Base-by-base conservation (phyloP, 2,113 vertebrate species). In the Marmota monax region DNA sequence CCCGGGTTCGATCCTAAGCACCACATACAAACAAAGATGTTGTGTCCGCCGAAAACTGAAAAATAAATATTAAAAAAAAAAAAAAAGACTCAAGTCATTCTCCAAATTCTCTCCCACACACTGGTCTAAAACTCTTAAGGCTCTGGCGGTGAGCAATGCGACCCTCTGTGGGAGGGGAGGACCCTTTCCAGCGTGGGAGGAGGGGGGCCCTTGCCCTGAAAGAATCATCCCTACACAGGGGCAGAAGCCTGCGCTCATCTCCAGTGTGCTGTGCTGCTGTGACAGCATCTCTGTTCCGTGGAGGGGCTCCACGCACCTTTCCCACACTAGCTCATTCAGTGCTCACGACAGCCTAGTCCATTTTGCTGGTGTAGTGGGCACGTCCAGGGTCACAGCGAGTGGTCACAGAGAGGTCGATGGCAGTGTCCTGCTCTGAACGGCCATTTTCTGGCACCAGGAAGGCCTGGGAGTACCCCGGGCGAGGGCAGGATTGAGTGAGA, bases 201-300 rank as follows among this genome's bases (percentile, higher is more conserved):
- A 2, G 4, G 25, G 9, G 63, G 20, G 23, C 27, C 1, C 34
- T 25, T 32, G 56, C 3, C 29, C 0, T 3, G 39, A 27, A 4
- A 18, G 74, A 73, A 23, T 27, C 17, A 4, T 32, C 73, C 70
- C 20, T 17, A 42, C 65, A 17, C 17, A 1, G 1, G n/a, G 27
- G 25, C 7, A 14, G 18, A 37, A 87, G 34, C 82, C 29, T 61
- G 16, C 37, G 17, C 63, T 67, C 9, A 1, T 42, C 7, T 58
- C 56, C 56, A 58, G 18, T 18, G 56, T 20, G 56, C 48, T 13
- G 12, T 51, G 56, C 56, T 58, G 56, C 22, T 7, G 20, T 58
- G 56, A 58, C 20, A 7, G 56, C 20, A 25, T 56, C 34, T 51
- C 74, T 37, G n/a, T 48, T 58, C 48, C 5, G 1, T 18, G 7